Conservation (phyloP, 2,113 vertebrate genomes). For the Eretmochelys imbricata region DNA sequence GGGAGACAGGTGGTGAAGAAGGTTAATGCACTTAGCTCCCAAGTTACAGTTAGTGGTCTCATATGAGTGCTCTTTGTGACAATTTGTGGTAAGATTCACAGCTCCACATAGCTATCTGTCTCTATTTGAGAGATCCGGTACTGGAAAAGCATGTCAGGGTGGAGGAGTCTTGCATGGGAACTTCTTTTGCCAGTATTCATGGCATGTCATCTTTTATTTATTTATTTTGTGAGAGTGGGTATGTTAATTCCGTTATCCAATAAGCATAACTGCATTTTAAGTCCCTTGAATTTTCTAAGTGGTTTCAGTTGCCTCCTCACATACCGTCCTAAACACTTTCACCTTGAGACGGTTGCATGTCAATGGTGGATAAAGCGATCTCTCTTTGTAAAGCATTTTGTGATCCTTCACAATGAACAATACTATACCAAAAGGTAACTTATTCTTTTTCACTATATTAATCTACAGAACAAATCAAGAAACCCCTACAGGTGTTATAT, state of each 20-base stretch:
- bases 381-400: background rate
- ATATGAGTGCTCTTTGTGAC: background rate
- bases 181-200: background rate
- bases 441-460: fast-evolving
- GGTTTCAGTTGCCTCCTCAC: background rate
- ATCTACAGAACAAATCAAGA: background rate
- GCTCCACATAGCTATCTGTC: fast-evolving
- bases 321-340: background rate
- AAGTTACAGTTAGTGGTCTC: background rate
- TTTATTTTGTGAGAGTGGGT: background rate
- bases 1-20: background rate
- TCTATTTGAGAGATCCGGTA: fast-evolving
- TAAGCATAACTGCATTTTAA: fast-evolving
- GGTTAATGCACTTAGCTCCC: background rate
- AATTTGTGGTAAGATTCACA: background rate
- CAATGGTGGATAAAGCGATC: constrained; percentile 36
- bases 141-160: background rate
- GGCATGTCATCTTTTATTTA: background rate
- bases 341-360: background rate
- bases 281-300: background rate
- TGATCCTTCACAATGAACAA: constrained; percentile 35
- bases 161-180: background rate
- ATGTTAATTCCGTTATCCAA: fast-evolving
- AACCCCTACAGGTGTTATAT: background rate
- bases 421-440: background rate